Evolutionary conservation across 1,140 invertebrate genomes (phyloP).

Genomic region (Drosophila pandora): DNA sequence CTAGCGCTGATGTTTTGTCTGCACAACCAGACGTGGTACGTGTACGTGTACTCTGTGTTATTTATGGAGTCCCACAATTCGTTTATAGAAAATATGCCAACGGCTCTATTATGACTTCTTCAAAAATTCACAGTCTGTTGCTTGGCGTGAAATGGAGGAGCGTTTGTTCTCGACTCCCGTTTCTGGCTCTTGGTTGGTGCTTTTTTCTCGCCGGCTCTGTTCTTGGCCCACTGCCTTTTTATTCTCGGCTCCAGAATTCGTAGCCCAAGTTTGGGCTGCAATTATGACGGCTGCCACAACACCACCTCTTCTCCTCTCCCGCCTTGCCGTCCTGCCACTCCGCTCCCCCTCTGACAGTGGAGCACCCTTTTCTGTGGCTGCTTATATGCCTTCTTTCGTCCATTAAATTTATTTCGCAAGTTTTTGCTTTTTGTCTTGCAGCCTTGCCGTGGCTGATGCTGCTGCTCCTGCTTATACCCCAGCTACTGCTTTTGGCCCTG

Average conservation of each 20-base stretch:
- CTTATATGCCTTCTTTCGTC: conserved; percentile 77
- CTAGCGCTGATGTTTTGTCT: conserved; percentile 40
- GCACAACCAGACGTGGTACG: conserved; percentile 54
- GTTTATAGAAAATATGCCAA: conserved; percentile 81
- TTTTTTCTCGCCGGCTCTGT: conserved; percentile 10
- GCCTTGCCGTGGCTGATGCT: conserved; percentile 28
- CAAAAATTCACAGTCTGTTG: conserved; percentile 80
- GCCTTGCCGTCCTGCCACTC: neutral
- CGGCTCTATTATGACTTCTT: conserved; percentile 79
- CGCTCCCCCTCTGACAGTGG: neutral
- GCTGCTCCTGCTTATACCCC: neutral
- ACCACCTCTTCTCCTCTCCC: neutral
- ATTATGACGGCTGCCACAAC: conserved; percentile 63
- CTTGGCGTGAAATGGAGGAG: conserved; percentile 56
- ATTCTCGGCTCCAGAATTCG: conserved; percentile 1
- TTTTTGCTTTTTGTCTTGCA: conserved; percentile 58
- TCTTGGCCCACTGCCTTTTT: neutral
- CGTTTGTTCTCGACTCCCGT: conserved; percentile 30
- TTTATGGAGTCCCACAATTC: conserved; percentile 62
- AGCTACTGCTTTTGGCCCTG: conserved; percentile 14
- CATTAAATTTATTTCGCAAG: conserved; percentile 75
- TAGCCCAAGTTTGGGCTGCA: conserved; percentile 70
- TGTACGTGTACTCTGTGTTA: conserved; percentile 63
- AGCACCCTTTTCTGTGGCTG: conserved; percentile 48
- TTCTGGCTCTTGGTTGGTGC: conserved; percentile 8